phyloP scores from a whole-genome alignment of 1,140 invertebrate species.

The Coptotermes formosanus region DNA sequence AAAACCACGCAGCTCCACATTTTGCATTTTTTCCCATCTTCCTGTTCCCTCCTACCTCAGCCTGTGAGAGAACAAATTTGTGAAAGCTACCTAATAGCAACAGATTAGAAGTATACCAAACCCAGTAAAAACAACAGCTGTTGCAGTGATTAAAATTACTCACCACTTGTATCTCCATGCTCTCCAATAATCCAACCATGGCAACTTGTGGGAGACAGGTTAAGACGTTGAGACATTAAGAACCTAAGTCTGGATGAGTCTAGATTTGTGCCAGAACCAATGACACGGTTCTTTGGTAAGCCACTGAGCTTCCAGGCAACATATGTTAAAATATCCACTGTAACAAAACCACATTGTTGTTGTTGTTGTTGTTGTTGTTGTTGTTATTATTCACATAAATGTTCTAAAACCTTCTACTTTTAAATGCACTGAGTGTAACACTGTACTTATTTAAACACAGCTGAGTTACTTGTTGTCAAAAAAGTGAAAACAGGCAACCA shows the following conservation, averaged over 20 bases:
- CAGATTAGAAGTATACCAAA: too few species aligned
- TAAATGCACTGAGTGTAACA: too few species aligned
- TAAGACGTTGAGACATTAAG: constrained; percentile 76
- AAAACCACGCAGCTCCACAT: too few species aligned
- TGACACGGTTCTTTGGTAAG: constrained; percentile 78
- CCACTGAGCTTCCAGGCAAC: constrained; percentile 92
- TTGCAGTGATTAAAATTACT: constrained; percentile 32
- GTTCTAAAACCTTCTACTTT: neutral
- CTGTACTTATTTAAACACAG: too few species aligned
- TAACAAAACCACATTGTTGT: neutral
- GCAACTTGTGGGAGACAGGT: constrained; percentile 75
- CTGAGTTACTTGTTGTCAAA: too few species aligned
- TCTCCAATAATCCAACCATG: constrained; percentile 90
- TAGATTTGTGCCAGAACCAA: constrained; percentile 88
- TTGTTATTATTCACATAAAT: neutral
- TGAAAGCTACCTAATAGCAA: too few species aligned
- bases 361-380: neutral
- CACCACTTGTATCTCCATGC: constrained; percentile 78
- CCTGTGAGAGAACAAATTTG: too few species aligned
- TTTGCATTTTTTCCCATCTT: too few species aligned
- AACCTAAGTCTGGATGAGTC: constrained; percentile 90
- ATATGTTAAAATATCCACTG: constrained; percentile 84
- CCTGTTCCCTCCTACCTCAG: too few species aligned
- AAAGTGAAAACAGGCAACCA: too few species aligned
- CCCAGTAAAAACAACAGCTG: too few species aligned